These are phyloP conservation scores for Hyposmocoma kahamanoa DNA, from an alignment of 1,140 invertebrate genomes.

Conservation along the genomic window DNA sequence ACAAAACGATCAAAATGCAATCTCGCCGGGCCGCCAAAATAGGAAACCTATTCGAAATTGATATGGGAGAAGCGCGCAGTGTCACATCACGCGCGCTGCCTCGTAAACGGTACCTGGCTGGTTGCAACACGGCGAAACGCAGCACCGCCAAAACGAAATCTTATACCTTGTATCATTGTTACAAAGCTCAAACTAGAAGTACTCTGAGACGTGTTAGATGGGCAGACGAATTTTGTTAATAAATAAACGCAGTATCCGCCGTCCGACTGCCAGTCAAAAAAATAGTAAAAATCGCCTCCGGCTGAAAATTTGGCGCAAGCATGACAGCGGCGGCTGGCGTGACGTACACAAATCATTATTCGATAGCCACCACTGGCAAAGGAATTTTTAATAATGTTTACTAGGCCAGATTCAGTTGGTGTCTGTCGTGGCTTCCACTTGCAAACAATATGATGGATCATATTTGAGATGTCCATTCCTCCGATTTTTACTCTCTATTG, in stretches of 20 bases:
- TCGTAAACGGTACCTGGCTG: constrained; percentile 62
- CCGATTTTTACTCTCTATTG: constrained; percentile 19
- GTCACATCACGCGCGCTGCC: constrained; percentile 59
- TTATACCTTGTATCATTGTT: constrained; percentile 25
- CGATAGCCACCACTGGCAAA: constrained; percentile 61
- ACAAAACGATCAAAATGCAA: constrained; percentile 71
- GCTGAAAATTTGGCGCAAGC: constrained; percentile 68
- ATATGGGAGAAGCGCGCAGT: constrained; percentile 66
- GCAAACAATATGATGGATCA: constrained; percentile 16
- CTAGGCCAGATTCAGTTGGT: constrained; percentile 48
- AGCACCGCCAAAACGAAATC: constrained; percentile 14
- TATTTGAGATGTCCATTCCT: constrained; percentile 1
- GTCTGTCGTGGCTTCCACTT: constrained; percentile 31
- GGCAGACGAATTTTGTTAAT: constrained; percentile 70
- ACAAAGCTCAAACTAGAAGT: background rate
- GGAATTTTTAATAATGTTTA: constrained; percentile 69
- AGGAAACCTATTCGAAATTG: constrained; percentile 72
- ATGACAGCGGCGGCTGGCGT: constrained; percentile 56
- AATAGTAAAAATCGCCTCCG: constrained; percentile 49
- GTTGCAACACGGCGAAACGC: constrained; percentile 33
- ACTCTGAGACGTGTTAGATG: constrained; percentile 42
- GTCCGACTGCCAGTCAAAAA: constrained; percentile 42
- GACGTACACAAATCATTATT: constrained; percentile 68
- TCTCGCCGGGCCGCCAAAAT: constrained; percentile 55
- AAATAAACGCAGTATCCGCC: constrained; percentile 65